Base-by-base conservation (phyloP, 1,140 invertebrate species). In the Musca vetustissima region DNA sequence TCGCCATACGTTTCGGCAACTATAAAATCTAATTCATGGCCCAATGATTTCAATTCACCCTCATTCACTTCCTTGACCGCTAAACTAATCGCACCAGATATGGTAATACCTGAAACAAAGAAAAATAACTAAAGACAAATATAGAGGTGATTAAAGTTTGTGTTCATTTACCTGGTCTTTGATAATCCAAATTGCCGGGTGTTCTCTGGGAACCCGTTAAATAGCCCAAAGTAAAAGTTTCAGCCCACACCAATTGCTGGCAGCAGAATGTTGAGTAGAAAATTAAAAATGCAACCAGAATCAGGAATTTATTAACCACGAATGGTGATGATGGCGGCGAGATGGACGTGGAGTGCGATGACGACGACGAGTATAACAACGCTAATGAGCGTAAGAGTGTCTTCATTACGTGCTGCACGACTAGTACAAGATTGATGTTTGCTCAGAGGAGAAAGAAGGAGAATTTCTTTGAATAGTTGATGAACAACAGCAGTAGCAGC, bases 1-100 rank as follows among this genome's bases (percentile, higher is more conserved):
- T 94, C 89, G 0, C 96, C 96, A 79, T 91, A 96, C 0, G 96
- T 98, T 82, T 98, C 96, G 0, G 93, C 92, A 6, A 97, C 90
- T 1, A 91, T 84, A 75, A 97, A 95, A 52, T 90, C 87, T 59
- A 98, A 84, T 7, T 86, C 85, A 74, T 93, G 90, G 0, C 90
- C 91, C 66, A 87, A 83, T 21, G 84, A 82, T 0, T 84, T 85
- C 4, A 92, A 80, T 15, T 86, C 84, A 57, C 88, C 87, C 68
- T 43, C 76, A 73, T 91, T 91, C 1, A 91, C 87, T 83, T 93
- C 89, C 14, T 88, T 86, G 1, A 92, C 85, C 13, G 95, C 94
- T 70, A 94, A 85, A 1, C 91, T 91, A 70, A 97, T 93, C 19
- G 94, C 94, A 1, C 94, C 95, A 69, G 90, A 92, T 22, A 83